A percentile compares a stretch with the other conserved stretches of the same genome.
These are phyloP conservation scores for Callionymus lyra DNA, from an alignment of 2,113 vertebrate genomes.

Conservation along the genomic window DNA sequence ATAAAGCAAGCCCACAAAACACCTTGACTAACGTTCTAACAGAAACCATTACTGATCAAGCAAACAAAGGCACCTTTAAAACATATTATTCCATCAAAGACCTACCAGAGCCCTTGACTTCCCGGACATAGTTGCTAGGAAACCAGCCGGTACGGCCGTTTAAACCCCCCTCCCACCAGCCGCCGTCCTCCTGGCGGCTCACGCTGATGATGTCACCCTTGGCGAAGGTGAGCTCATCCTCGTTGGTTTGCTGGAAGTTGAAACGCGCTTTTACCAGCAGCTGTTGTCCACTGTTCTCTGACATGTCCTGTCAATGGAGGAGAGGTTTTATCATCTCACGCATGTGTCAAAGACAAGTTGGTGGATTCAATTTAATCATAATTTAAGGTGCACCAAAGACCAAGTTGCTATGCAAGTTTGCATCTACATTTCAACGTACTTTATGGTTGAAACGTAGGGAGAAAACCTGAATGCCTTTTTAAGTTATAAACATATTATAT, in stretches of 20 bases:
- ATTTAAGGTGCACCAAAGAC: no score
- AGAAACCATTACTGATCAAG: no score
- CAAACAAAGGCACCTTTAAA: no score
- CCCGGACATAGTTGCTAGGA: slow-evolving; percentile 95
- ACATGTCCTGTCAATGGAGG: slow-evolving; percentile 81
- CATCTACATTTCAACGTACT: no score
- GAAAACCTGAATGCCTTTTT: no score
- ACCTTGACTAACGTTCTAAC: background rate
- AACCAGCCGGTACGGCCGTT: slow-evolving; percentile 93
- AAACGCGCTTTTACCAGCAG: slow-evolving; percentile 91
- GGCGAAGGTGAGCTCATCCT: slow-evolving; percentile 91
- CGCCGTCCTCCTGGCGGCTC: slow-evolving; percentile 89
- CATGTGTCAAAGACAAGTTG: no score
- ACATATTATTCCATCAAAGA: slow-evolving; percentile 10
- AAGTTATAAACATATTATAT: no score
- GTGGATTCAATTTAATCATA: no score
- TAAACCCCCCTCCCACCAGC: slow-evolving; percentile 93
- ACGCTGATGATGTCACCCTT: slow-evolving; percentile 94
- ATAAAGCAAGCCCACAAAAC: no score
- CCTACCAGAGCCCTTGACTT: slow-evolving; percentile 89
- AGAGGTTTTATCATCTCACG: no score
- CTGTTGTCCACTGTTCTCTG: slow-evolving; percentile 84
- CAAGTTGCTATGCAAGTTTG: no score
- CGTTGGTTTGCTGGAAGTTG: slow-evolving; percentile 95
- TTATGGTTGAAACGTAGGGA: no score